Conservation (phyloP, 2,113 vertebrate genomes). For the Proteles cristata region DNA sequence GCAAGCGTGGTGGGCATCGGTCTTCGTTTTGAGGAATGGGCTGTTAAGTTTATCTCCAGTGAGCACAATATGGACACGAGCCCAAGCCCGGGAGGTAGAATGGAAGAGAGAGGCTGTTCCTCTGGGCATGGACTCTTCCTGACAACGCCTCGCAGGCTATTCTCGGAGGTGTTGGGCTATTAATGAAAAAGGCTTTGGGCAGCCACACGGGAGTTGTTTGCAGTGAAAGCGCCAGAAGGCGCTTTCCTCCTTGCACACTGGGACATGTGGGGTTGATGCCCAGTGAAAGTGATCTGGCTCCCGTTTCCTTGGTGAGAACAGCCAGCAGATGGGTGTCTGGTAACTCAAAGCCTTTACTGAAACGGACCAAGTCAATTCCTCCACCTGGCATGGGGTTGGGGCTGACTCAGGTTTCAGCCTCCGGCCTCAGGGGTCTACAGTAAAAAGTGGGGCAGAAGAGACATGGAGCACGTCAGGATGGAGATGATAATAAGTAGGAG, state of each 20-base stretch:
- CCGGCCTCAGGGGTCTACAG: not conserved
- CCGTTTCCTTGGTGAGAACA: slow-evolving; percentile 26
- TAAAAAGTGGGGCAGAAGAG: not conserved
- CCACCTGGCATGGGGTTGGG: slow-evolving; percentile 51
- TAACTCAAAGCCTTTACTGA: slow-evolving; percentile 62
- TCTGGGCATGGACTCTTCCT: not conserved
- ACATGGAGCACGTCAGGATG: not conserved
- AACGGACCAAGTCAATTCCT: not conserved
- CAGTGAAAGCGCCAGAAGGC: slow-evolving; percentile 40
- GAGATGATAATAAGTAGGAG: not conserved
- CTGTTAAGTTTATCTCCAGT: not conserved
- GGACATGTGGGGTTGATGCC: not conserved
- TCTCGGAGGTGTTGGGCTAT: not conserved
- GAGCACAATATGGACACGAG: not conserved
- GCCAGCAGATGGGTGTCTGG: slow-evolving; percentile 69
- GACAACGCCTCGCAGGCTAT: not conserved
- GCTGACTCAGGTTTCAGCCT: slow-evolving; percentile 69
- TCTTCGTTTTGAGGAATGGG: not conserved
- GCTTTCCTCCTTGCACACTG: not conserved
- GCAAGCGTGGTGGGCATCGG: too few relatives aligned
- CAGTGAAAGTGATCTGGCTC: slow-evolving; percentile 41
- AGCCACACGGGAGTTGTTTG: not conserved
- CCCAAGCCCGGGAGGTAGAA: not conserved
- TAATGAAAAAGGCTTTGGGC: not conserved
- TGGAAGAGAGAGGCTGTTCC: not conserved